Conservation (phyloP, 2,888 invertebrate genomes). For the Scelioninae gen. 2 region DNA sequence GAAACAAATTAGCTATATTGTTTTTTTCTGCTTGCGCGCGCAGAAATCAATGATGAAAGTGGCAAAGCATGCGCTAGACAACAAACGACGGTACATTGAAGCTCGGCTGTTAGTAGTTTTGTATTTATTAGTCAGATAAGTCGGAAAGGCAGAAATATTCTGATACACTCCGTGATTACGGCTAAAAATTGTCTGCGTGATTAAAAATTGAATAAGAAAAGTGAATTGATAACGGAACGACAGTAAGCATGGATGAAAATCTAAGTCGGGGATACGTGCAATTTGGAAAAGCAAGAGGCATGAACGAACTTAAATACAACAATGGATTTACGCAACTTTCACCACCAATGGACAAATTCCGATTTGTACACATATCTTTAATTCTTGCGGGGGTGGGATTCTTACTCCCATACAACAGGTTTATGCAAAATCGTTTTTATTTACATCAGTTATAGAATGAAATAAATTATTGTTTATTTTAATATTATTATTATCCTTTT, state of each 20-base stretch:
- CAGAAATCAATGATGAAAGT: constrained; percentile 75
- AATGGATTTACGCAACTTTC: constrained; percentile 79
- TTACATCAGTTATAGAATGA: too few relatives aligned
- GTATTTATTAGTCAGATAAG: constrained; percentile 46
- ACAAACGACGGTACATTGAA: constrained; percentile 42
- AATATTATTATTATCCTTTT: not conserved
- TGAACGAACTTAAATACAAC: constrained; percentile 76
- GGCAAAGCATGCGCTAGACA: constrained; percentile 72
- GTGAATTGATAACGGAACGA: too few relatives aligned
- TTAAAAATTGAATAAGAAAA: not conserved
- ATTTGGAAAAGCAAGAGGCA: constrained; percentile 78
- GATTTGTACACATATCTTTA: constrained; percentile 84
- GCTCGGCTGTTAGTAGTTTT: constrained; percentile 45
- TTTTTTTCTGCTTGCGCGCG: constrained; percentile 66
- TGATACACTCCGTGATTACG: not conserved
- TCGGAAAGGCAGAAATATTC: constrained; percentile 7
- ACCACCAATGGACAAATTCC: constrained; percentile 83
- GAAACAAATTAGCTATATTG: constrained; percentile 12
- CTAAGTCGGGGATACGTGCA: constrained; percentile 81
- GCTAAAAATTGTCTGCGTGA: not conserved
- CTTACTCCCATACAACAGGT: constrained; percentile 94
- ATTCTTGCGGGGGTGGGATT: constrained; percentile 93
- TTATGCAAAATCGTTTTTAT: constrained; percentile 55
- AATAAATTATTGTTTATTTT: not conserved
- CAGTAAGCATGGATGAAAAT: constrained; percentile 79